Evolutionary conservation across 1,140 invertebrate species (phyloP), one percentile per base, ranked within the genome.

Genomic region (Orius insidiosus): DNA sequence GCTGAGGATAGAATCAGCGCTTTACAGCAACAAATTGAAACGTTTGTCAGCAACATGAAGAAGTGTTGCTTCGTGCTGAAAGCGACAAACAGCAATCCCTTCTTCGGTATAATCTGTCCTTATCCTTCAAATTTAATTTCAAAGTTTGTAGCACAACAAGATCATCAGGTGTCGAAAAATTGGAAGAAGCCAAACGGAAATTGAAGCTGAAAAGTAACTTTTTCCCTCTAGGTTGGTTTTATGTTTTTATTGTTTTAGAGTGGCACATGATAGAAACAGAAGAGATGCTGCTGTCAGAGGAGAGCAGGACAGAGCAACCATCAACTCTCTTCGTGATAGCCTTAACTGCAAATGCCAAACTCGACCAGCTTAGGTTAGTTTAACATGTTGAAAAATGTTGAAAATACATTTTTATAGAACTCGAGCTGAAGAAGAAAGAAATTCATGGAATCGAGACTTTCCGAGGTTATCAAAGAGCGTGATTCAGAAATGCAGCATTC

Each of bases 1-100:
- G 40, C 62, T 85, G 68, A 78, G 51, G 75, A 79, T 45, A 70
- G 75, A 58, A 72, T 86, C 53, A 76, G 78, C 47, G 70, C 73
- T n/a, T 57, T 87, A 8, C 72, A 84, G 50, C 69, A 72, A 2
- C 73, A 81, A 30, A 71, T 83, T 8, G 83, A 87, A 82, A 74
- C 58, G 55, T 85, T 0, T 75, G 77, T 53, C 74, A 85, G 55
- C 82, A 87, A 55, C 82, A 87, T 53, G 83, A 87, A 55, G 85
- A 87, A 61, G 73, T 80, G 1, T 68, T 88, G 54, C 60, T 86
- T 2, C 63, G 85, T 18, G 83, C 83, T 3, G 85, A 87, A 63
- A 87, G 85, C 59, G 84, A 88, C 54, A 87, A 87, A 55, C 85
- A 88, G 52, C 83, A 88, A 60, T 78, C 81, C n/a, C 63, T 88